Evolutionary conservation across 1,140 invertebrate genomes (phyloP), one percentile per base, ranked within the genome.

Genomic region (Trichonephila inaurata): DNA sequence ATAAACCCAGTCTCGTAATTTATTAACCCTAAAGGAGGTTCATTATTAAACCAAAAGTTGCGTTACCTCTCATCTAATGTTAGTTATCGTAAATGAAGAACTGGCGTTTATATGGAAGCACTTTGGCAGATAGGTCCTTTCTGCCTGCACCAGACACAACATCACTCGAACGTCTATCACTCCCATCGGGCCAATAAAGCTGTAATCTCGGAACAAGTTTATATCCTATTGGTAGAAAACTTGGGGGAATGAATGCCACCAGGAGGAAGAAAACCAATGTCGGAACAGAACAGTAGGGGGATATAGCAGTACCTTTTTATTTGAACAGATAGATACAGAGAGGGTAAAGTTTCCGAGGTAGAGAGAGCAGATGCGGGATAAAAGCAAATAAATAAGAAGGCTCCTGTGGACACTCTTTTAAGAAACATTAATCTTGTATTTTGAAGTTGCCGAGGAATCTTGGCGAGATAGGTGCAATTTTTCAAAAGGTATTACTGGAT

Each of bases 401-500:
- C 51, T 61, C 60, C 86, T 33, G 51, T 60, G 82, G 82, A 88
- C 92, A 88, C 85, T 88, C 92, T 93, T 88, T 93, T 93, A 93
- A 93, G 92, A 93, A 88, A 93, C 85, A 93, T 93, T 93, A 88
- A 93, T 93, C 92, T 93, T 93, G 85, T 93, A 88, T 93, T 93
- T 88, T 93, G 85, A 93, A 93, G 92, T 93, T 93, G 85, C n/a
- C 44, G 82, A 14, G 28, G 92, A 82, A 93, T 93, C 62, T 86
- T 69, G 51, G n/a, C 69, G 18, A 51, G 92, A 93, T 88, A 93
- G 92, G 85, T 40, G 85, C 86, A 93, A 93, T 93, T 87, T 93
- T 93, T 93, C 92, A 93, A 93, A 86, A 89, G 92, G 92, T 93
- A 93, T 93, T 93, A 93, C 85, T 93, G 92, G 92, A 93, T 93